Conservation (phyloP, 2,797 vertebrate genomes). For the Acanthurus tractus region DNA sequence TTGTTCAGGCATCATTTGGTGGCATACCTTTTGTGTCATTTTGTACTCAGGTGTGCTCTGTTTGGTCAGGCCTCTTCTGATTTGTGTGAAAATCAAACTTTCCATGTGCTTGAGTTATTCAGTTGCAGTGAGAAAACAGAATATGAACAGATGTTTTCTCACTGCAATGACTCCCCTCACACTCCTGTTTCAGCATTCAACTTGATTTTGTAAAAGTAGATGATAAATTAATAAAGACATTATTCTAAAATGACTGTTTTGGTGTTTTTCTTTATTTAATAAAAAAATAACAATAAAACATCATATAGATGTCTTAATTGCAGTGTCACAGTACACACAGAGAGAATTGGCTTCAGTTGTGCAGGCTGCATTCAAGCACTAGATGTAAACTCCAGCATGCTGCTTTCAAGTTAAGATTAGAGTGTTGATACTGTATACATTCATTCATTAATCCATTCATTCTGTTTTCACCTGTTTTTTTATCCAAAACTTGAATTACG, state of each 20-base stretch:
- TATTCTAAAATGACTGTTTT: constrained; percentile 19
- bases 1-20: constrained; percentile 10
- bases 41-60: constrained; percentile 44
- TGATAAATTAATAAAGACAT: constrained; percentile 60
- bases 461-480: accelerated
- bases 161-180: constrained; percentile 16
- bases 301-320: background rate
- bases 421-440: background rate
- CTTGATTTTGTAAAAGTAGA: constrained; percentile 54
- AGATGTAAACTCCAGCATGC: background rate
- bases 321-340: background rate
- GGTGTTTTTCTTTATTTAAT: constrained; percentile 27
- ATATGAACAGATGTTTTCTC: constrained; percentile 31
- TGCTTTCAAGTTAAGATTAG: background rate
- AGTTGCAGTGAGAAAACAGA: constrained; percentile 16
- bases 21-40: constrained; percentile 30
- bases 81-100: constrained; percentile 25
- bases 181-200: constrained; percentile 38
- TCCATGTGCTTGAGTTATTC: constrained; percentile 18
- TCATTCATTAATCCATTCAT: background rate
- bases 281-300: background rate
- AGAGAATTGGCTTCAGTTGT: background rate
- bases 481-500: background rate
- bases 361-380: background rate
- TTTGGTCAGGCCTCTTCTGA: constrained; percentile 13